These are phyloP conservation scores for Cuniculus paca DNA, from an alignment of 2,797 vertebrate genomes.

Conservation along the genomic window DNA sequence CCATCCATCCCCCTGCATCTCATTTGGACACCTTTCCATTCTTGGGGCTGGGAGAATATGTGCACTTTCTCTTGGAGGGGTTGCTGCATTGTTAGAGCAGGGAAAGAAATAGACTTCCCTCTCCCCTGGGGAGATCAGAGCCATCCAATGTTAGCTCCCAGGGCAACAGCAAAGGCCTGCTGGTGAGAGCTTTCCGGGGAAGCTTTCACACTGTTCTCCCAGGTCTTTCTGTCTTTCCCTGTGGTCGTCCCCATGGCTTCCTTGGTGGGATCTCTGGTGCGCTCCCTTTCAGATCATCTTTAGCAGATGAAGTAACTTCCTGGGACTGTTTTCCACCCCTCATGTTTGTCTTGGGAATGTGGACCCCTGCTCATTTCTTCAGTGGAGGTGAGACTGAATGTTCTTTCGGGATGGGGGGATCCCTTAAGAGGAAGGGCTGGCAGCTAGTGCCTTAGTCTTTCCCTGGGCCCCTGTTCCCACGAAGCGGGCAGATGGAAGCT, in stretches of 20 bases:
- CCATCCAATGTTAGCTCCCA: not conserved
- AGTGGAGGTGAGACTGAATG: not conserved
- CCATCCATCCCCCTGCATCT: not conserved
- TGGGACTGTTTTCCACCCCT: not conserved
- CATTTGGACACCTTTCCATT: not conserved
- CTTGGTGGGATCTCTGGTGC: not conserved
- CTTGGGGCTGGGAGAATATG: not conserved
- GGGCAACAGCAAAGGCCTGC: not conserved
- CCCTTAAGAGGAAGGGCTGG: not conserved
- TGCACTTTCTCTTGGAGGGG: not conserved
- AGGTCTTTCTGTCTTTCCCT: not conserved
- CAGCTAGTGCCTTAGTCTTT: not conserved
- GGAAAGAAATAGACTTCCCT: not conserved
- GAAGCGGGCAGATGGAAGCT: not conserved
- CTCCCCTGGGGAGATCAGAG: not conserved
- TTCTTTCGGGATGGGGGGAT: not conserved
- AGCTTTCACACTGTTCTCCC: not conserved
- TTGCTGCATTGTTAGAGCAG: not conserved
- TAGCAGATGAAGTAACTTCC: not conserved
- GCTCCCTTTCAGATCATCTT: not conserved
- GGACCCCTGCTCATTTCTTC: not conserved
- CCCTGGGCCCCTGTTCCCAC: not conserved
- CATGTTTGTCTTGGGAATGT: not conserved
- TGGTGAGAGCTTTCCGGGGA: not conserved
- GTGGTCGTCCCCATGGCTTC: not conserved